Evolutionary conservation across 2,113 vertebrate genomes (phyloP).

Genomic region (Pelecanus crispus): DNA sequence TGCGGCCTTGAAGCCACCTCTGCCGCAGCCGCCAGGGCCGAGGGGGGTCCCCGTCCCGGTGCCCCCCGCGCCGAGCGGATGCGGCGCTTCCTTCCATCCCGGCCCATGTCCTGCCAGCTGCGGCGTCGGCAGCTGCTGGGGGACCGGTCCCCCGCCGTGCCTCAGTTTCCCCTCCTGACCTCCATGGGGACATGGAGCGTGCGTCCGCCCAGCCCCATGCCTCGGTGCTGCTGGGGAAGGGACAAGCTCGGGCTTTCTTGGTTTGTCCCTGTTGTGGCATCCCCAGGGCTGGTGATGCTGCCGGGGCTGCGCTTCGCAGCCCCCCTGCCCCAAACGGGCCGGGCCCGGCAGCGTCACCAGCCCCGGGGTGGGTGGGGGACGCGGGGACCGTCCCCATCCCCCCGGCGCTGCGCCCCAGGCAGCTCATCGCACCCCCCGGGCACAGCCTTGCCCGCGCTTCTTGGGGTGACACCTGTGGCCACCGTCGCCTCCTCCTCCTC

Average conservation of each 20-base stretch:
- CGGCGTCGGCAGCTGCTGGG: not conserved
- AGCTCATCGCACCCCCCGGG: not conserved
- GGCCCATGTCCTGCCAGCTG: not conserved
- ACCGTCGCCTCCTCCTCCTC: not conserved
- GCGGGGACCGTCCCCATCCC: not conserved
- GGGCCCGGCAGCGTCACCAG: too few species aligned
- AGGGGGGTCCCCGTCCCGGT: not conserved
- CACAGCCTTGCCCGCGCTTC: not conserved
- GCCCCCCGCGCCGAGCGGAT: not conserved
- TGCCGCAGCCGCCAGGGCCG: not conserved
- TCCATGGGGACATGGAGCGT: too few species aligned
- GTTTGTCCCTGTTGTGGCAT: not conserved
- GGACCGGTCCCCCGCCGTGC: not conserved
- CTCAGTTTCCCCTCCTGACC: not conserved
- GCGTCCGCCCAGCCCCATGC: too few species aligned
- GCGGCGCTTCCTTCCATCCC: not conserved
- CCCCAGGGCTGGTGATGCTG: not conserved
- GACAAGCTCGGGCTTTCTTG: not conserved
- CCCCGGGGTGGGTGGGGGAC: not conserved
- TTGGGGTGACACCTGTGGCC: too few species aligned
- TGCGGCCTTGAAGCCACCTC: not conserved
- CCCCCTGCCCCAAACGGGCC: not conserved
- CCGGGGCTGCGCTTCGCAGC: not conserved
- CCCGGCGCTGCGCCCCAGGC: not conserved
- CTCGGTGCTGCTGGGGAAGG: not conserved